Percentiles rank a stretch among this genome's conserved stretches.
phyloP scores from a whole-genome alignment of 2,888 invertebrate species.

The Stictocephala bisonia region DNA sequence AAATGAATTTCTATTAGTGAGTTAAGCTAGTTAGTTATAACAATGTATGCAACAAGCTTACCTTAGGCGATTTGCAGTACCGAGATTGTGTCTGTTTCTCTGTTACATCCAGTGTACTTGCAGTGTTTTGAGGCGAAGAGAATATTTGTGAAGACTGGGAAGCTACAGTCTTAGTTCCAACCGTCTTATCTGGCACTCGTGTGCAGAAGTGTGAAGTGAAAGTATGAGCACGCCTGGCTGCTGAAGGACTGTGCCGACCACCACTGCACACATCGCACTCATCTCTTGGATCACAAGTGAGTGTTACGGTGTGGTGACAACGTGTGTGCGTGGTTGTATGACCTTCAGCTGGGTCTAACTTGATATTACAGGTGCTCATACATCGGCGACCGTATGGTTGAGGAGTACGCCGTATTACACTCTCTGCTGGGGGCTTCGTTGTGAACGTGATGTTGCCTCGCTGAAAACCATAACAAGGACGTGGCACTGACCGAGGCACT shows the following conservation, averaged over 20 bases:
- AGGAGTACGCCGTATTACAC: conserved; percentile 62
- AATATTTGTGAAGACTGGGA: conserved; percentile 65
- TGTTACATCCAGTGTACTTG: too few relatives aligned
- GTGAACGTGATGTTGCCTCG: conserved; percentile 69
- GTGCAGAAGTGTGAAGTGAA: conserved; percentile 64
- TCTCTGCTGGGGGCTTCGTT: conserved; percentile 62
- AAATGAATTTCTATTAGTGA: background rate
- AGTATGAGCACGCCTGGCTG: conserved; percentile 59
- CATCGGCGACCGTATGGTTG: conserved; percentile 68
- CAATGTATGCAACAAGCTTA: conserved; percentile 29
- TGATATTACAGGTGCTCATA: conserved; percentile 76
- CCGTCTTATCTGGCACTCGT: conserved; percentile 58
- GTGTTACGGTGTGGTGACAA: conserved; percentile 57
- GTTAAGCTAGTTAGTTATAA: background rate
- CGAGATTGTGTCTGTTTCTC: conserved; percentile 4
- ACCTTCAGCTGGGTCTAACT: conserved; percentile 64
- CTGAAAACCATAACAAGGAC: conserved; percentile 65
- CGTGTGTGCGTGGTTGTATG: conserved; percentile 64
- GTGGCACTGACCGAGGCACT: conserved; percentile 27
- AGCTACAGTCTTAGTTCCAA: conserved; percentile 66
- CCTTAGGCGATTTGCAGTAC: conserved; percentile 43
- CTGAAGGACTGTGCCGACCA: conserved; percentile 53
- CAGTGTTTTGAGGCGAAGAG: conserved; percentile 20
- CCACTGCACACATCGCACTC: conserved; percentile 55
- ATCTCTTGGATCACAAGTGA: conserved; percentile 63